phyloP scores from a whole-genome alignment of 2,797 vertebrate genomes.

The Gouania willdenowi region DNA sequence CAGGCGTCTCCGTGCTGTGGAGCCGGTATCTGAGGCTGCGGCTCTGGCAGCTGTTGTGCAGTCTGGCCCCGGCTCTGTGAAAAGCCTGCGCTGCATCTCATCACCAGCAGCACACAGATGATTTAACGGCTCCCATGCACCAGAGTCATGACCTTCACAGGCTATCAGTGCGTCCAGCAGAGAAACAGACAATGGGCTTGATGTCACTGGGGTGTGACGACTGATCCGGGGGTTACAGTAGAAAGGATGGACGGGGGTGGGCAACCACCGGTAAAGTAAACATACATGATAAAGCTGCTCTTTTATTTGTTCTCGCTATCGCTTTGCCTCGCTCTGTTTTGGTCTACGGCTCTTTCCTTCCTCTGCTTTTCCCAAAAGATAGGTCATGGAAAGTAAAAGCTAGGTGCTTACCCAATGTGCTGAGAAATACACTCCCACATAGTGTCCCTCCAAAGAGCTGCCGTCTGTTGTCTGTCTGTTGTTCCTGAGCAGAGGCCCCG shows the following conservation, averaged over 20 bases:
- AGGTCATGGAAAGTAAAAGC: neutral
- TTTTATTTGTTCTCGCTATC: conserved; percentile 20
- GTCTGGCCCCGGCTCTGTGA: conserved; percentile 6
- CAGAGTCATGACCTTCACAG: conserved; percentile 30
- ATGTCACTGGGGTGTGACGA: conserved; percentile 35
- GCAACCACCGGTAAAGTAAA: conserved; percentile 25
- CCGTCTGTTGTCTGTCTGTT: conserved; percentile 89
- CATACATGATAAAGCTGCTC: conserved; percentile 33
- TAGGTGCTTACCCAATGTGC: conserved; percentile 92
- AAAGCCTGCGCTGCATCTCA: conserved; percentile 34
- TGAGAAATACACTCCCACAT: conserved; percentile 96
- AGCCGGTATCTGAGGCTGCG: conserved; percentile 21
- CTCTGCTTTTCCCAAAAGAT: conserved; percentile 22
- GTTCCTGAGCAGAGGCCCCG: conserved; percentile 89
- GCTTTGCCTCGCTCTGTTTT: conserved; percentile 37
- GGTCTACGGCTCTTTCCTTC: conserved; percentile 10
- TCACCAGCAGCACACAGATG: conserved; percentile 14
- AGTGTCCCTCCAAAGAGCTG: conserved; percentile 88
- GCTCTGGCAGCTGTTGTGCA: conserved; percentile 44
- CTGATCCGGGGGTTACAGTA: conserved; percentile 16
- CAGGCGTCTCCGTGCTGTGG: conserved; percentile 30
- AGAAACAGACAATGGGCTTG: conserved; percentile 36
- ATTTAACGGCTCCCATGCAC: conserved; percentile 15
- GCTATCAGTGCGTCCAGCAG: conserved; percentile 21
- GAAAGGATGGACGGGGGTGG: conserved; percentile 12